Evolutionary conservation across 2,797 vertebrate genomes (phyloP).

Genomic region (Gobionotothen gibberifrons): DNA sequence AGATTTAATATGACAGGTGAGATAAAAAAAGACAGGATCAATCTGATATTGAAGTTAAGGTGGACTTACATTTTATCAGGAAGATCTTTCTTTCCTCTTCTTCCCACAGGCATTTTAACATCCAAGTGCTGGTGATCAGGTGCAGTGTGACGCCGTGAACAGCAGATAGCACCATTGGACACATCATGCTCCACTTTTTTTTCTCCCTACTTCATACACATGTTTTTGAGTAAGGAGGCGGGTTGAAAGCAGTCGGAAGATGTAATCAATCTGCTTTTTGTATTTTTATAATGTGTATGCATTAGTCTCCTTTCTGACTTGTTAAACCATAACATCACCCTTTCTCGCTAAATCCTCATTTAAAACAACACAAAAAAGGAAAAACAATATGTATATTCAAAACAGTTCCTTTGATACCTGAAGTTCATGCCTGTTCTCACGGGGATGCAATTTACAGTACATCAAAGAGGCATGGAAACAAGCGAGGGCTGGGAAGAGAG

Average conservation of each 20-base stretch:
- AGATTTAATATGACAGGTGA: not conserved
- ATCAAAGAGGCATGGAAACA: slow-evolving; percentile 51
- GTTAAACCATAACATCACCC: slow-evolving; percentile 17
- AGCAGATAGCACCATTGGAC: slow-evolving; percentile 75
- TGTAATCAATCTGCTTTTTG: slow-evolving; percentile 40
- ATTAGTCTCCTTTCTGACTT: slow-evolving; percentile 33
- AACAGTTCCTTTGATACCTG: slow-evolving; percentile 38
- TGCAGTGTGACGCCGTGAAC: slow-evolving; percentile 52
- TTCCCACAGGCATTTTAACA: not conserved
- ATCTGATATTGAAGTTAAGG: not conserved
- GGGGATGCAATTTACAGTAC: slow-evolving; percentile 33
- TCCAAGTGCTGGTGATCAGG: not conserved
- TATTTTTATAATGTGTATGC: slow-evolving; percentile 38
- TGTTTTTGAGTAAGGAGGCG: slow-evolving; percentile 27
- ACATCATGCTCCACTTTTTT: slow-evolving; percentile 39
- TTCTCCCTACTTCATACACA: slow-evolving; percentile 12
- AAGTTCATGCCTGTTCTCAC: slow-evolving; percentile 36
- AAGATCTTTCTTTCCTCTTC: not conserved
- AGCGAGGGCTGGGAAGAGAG: slow-evolving; percentile 13
- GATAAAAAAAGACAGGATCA: not conserved
- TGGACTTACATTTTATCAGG: not conserved
- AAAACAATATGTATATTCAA: slow-evolving; percentile 13
- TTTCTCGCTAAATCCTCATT: slow-evolving; percentile 12
- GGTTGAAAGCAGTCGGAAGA: slow-evolving; percentile 39
- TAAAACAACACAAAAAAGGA: not conserved